Base-by-base conservation (phyloP, 1,140 invertebrate species). In the Protaetia brevitarsis region DNA sequence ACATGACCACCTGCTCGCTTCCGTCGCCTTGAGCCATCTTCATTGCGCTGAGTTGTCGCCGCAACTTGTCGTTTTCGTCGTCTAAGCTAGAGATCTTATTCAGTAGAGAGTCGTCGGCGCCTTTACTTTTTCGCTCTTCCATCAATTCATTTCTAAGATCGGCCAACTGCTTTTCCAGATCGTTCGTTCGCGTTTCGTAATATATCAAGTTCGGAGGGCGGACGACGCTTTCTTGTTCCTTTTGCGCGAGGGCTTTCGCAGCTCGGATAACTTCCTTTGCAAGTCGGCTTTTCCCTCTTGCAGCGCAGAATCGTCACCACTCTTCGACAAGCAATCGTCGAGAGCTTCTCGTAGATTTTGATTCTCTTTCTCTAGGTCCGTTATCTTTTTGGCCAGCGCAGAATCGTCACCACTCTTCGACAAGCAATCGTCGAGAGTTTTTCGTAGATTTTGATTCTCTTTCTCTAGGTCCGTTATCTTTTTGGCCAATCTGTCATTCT, bases 321-420 rank as follows among this genome's bases (percentile, higher is more conserved):
- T 51, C 2, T 23, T 19, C 2, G 19, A 8, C 26, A 51, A 4
- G 19, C 41, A 51, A 51, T 51, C 13, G 34, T 66, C 68, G 13
- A 71, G 21, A 2, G 68, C 36, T 34, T 68, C 61, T 29, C 63
- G 63, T 27, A 71, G 56, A 45, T 45, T 65, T 6, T 26, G 31
- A 29, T 71, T 71, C 19, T 72, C 71, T 8, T 11, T 29, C 36
- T 72, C 69, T 13, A 69, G n/a, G 26, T 71, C 63, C 1, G 57
- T 36, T 8, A 72, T 62, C 66, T 65, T 68, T 8, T 51, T 10
- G 5, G 26, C 21, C 7, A 51, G 41, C 1, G 21, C 41, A 6
- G 2, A 16, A 8, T 51, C 41, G 6, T 51, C 26, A 51, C 41
- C 41, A 23, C 41, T 21, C 26, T 23, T 51, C n/a, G n/a, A n/a